A percentile compares a stretch with the other conserved stretches of the same genome.
Conservation (phyloP, 2,888 invertebrate species). For the Spatulosminthurus flaviceps region DNA sequence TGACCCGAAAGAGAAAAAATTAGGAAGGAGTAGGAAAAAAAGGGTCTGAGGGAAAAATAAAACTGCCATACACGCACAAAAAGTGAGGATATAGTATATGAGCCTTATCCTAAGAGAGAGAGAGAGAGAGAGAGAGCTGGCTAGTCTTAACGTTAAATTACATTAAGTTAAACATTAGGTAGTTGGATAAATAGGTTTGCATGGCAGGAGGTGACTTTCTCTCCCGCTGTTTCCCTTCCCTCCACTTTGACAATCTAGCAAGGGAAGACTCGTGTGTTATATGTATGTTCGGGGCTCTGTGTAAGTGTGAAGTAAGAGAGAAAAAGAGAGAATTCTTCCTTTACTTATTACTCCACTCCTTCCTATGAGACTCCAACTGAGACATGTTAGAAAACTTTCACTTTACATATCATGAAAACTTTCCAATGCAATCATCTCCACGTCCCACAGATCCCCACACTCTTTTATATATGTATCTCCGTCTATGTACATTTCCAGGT, state of each 20-base stretch:
- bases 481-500: neutral
- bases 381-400: constrained; percentile 9
- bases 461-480: neutral
- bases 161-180: constrained; percentile 43
- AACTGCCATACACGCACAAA: neutral
- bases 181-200: constrained; percentile 43
- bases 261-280: neutral
- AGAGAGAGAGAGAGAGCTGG: neutral
- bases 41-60: too few relatives aligned
- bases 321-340: constrained; percentile 25
- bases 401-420: constrained; percentile 27
- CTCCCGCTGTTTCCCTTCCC: constrained; percentile 33
- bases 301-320: neutral
- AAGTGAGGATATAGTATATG: neutral
- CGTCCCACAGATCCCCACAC: neutral
- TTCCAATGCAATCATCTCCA: constrained; percentile 4
- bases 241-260: constrained; percentile 31
- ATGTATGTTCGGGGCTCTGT: too few relatives aligned
- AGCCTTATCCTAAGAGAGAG: neutral
- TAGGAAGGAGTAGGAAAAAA: too few relatives aligned
- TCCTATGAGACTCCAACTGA: constrained; percentile 31
- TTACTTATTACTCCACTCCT: constrained; percentile 39
- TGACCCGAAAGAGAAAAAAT: too few relatives aligned
- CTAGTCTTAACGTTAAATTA: constrained; percentile 35
- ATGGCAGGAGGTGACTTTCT: constrained; percentile 38